Percentiles rank a stretch among this genome's conserved stretches.
Conservation (phyloP, 2,113 vertebrate genomes). For the Cyanoderma ruficeps region DNA sequence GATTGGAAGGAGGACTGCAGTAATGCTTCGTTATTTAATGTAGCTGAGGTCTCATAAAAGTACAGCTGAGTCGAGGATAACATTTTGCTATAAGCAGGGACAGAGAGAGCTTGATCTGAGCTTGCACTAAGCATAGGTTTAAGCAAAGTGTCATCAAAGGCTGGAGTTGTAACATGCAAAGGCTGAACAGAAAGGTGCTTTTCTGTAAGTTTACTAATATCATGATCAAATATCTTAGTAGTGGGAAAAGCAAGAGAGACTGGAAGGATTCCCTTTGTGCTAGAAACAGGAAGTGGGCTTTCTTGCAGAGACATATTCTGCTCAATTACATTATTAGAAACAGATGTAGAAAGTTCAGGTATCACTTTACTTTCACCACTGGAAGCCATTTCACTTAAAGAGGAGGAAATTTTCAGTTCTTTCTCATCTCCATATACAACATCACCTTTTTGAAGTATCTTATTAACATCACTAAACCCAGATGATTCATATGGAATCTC, state of each 20-base stretch:
- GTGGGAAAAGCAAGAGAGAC: slow-evolving; percentile 65
- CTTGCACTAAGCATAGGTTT: slow-evolving; percentile 68
- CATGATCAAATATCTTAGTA: slow-evolving; percentile 68
- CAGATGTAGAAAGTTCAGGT: slow-evolving; percentile 55
- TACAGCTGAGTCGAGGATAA: slow-evolving; percentile 69
- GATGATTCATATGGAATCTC: slow-evolving; percentile 70
- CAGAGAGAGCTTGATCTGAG: slow-evolving; percentile 69
- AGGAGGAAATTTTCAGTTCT: slow-evolving; percentile 71
- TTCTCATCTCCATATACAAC: slow-evolving; percentile 63
- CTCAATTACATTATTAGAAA: slow-evolving; percentile 60
- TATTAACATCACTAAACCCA: slow-evolving; percentile 71
- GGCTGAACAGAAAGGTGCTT: slow-evolving; percentile 65
- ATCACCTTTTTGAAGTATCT: slow-evolving; percentile 61
- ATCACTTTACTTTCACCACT: slow-evolving; percentile 66
- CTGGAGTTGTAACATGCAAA: slow-evolving; percentile 70
- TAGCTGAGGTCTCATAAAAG: slow-evolving; percentile 68
- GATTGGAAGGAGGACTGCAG: slow-evolving; percentile 72
- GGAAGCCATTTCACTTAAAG: slow-evolving; percentile 69
- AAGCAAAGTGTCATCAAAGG: slow-evolving; percentile 71
- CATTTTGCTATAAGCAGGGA: slow-evolving; percentile 72
- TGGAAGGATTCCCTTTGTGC: slow-evolving; percentile 69
- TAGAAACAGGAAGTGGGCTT: slow-evolving; percentile 66
- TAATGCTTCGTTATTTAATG: slow-evolving; percentile 70
- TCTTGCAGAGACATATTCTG: slow-evolving; percentile 64
- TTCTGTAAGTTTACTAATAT: slow-evolving; percentile 74